Evolutionary conservation across 1,140 invertebrate species (phyloP).

Genomic region (Steinernema feltiae): DNA sequence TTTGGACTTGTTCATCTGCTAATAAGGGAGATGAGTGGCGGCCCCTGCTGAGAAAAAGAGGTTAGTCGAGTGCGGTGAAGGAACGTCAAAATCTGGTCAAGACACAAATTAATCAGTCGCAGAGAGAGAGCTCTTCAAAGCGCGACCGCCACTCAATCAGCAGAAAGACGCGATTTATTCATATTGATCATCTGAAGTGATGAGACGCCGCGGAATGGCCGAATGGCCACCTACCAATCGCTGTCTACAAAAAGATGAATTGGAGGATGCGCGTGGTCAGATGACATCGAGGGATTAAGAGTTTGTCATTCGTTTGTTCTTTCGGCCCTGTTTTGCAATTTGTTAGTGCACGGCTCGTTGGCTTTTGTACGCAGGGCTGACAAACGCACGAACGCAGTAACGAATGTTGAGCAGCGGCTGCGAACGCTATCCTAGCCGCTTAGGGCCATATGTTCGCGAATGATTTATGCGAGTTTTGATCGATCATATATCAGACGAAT

Average conservation of each 20-base stretch:
- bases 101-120: neutral
- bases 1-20: neutral
- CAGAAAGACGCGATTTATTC: neutral
- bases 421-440: neutral
- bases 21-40: conserved; percentile 3
- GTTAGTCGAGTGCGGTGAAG: neutral
- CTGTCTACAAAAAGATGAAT: neutral
- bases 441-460: conserved; percentile 8
- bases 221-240: neutral
- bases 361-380: neutral
- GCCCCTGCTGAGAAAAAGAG: neutral
- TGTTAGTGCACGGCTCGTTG: neutral
- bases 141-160: conserved; percentile 10
- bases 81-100: conserved; percentile 4
- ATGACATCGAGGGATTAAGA: too few species aligned
- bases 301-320: neutral
- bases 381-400: neutral
- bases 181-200: neutral
- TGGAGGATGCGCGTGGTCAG: neutral
- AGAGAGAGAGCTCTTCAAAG: neutral
- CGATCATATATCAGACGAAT: neutral
- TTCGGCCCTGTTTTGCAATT: neutral
- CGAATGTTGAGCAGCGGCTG: neutral
- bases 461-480: conserved; percentile 6
- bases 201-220: neutral